Evolutionary conservation across 1,140 invertebrate species (phyloP).

Genomic region (Xylocopa sonorina): DNA sequence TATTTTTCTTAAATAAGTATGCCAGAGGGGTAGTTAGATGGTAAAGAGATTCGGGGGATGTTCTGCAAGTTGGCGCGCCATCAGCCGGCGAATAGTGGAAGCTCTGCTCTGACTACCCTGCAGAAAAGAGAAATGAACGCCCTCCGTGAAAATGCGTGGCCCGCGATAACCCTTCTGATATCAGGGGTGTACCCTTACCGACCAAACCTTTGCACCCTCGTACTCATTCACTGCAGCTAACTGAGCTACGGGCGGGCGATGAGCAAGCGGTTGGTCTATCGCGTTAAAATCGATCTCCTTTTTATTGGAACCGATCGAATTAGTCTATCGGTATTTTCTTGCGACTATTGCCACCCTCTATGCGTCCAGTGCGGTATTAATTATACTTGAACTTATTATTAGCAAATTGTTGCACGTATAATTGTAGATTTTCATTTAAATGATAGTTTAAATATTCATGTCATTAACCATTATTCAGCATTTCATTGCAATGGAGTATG

Average conservation of each 20-base stretch:
- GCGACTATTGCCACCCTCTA: too few relatives aligned
- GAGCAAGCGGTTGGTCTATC: neutral
- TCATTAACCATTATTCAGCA: too few relatives aligned
- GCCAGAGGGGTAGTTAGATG: slow-evolving; percentile 9
- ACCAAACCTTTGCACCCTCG: slow-evolving; percentile 34
- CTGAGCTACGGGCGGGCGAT: too few relatives aligned
- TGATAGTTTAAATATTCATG: too few relatives aligned
- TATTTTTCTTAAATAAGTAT: slow-evolving; percentile 11
- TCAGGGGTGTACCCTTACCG: slow-evolving; percentile 54
- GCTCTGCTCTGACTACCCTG: slow-evolving; percentile 29
- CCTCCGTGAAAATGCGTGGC: slow-evolving; percentile 47
- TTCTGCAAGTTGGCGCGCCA: slow-evolving; percentile 41
- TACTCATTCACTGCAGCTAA: neutral
- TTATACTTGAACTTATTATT: too few relatives aligned
- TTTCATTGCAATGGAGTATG: too few relatives aligned
- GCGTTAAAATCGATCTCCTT: too few relatives aligned
- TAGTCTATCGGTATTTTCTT: too few relatives aligned
- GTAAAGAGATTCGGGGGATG: slow-evolving; percentile 32
- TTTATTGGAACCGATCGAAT: too few relatives aligned
- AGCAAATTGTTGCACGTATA: too few relatives aligned
- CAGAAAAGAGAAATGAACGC: slow-evolving; percentile 49
- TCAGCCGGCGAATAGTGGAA: slow-evolving; percentile 49
- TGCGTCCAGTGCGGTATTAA: too few relatives aligned
- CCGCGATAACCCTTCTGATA: slow-evolving; percentile 32
- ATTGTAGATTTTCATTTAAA: too few relatives aligned